Base-by-base conservation (phyloP, 2,888 invertebrate genomes). In the Frankliniella intonsa region DNA sequence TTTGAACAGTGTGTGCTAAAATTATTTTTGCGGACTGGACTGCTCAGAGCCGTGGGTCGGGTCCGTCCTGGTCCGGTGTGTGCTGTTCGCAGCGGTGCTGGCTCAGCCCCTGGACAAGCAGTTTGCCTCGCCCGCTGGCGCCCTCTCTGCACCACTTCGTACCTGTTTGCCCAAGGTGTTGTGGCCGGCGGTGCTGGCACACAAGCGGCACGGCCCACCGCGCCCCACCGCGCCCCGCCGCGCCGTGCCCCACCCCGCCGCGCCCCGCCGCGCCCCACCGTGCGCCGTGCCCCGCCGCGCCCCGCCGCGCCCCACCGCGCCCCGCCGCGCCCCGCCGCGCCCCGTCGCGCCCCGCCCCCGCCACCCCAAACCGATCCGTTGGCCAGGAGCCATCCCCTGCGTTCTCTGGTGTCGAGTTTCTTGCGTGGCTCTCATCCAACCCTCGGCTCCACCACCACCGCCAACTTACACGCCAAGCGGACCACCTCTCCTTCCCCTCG, bases 381-480 rank as follows among this genome's bases (percentile, higher is more conserved):
- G 69, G 69, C 69, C 69, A 76, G 25, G 25, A 76, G 69, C 69
- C 69, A 76, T 76, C 69, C 9, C 55, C 69, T 8, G 69, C 22
- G 69, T 19, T 55, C 12, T 55, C 17, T 25, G 69, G 69, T 76
- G 69, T 76, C 69, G 69, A 76, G 69, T 76, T 76, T 76, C 69
- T 76, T 76, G 69, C 69, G 25, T 62, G 62, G 62, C 62, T 62
- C 62, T n/a, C 62, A n/a, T 62, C 62, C 62, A 62, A 62, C 62
- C 62, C 62, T 38, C 38, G 3, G 38, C 38, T 38, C 38, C 38
- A 5, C 38, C 38, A 38, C 38, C 38, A 38, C 38, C 38, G 38
- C 38, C 38, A 38, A 38, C 38, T 38, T 38, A 38, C 38, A 38
- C 38, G 38, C 38, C 38, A 38, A 38, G 3, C 38, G 38, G 38